phyloP scores from a whole-genome alignment of 2,797 vertebrate genomes.

The Loriculus beryllinus region DNA sequence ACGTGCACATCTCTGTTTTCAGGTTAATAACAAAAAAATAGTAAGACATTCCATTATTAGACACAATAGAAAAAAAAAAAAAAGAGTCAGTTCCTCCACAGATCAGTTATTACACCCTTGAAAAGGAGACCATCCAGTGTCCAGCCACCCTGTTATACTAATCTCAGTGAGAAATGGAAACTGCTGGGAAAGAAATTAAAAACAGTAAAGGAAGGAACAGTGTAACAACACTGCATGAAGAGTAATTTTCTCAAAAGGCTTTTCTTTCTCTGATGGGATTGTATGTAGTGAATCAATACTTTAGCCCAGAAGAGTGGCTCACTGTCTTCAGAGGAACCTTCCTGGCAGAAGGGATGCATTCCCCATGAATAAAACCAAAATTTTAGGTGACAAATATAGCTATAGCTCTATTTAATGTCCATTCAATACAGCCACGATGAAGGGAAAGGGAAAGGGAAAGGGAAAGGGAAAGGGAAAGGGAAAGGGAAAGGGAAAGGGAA shows the following conservation, averaged over 20 bases:
- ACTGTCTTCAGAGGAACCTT: neutral
- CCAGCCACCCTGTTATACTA: neutral
- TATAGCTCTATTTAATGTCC: neutral
- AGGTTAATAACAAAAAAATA: neutral
- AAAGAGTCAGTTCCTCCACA: neutral
- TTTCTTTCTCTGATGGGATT: neutral
- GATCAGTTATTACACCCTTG: neutral
- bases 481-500: no score
- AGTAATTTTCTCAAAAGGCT: neutral
- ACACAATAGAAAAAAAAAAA: neutral
- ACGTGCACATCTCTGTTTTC: neutral
- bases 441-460: neutral
- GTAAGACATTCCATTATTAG: neutral
- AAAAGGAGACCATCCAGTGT: neutral
- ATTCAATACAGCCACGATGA: neutral
- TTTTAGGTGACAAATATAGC: neutral
- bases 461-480: neutral
- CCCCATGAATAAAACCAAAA: neutral
- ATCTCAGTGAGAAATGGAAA: neutral
- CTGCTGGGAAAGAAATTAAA: neutral
- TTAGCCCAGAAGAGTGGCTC: neutral
- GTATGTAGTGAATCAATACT: neutral
- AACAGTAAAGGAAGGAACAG: neutral
- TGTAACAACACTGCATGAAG: neutral
- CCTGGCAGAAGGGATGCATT: neutral